These are phyloP conservation scores for Polydrusus cervinus DNA, from an alignment of 2,888 invertebrate species.

Conservation along the genomic window DNA sequence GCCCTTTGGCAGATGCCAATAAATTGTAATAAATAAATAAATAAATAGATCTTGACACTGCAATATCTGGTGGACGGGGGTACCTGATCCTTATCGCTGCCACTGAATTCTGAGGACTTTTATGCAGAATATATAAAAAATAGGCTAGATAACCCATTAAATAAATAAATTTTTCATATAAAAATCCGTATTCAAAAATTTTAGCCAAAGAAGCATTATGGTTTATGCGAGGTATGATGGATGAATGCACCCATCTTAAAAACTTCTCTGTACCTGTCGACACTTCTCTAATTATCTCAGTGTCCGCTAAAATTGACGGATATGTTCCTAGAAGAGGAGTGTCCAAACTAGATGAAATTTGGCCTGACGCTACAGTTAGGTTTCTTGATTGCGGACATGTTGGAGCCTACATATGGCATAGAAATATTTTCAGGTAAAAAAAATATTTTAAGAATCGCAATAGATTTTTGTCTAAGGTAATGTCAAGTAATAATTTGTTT, in stretches of 20 bases:
- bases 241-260: constrained; percentile 96
- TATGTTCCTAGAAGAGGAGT: constrained; percentile 93
- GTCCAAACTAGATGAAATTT: constrained; percentile 87
- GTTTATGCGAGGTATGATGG: constrained; percentile 99
- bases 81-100: too few relatives aligned
- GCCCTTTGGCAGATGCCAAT: too few relatives aligned
- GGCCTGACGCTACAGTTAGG: constrained; percentile 93
- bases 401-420: constrained; percentile 89
- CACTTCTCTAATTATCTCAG: constrained; percentile 91
- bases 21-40: too few relatives aligned
- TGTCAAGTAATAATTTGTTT: too few relatives aligned
- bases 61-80: too few relatives aligned
- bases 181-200: constrained; percentile 7
- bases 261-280: constrained; percentile 93
- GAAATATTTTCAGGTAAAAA: constrained; percentile 87
- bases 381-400: constrained; percentile 94
- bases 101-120: too few relatives aligned
- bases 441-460: neutral
- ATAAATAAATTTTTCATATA: neutral
- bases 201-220: constrained; percentile 83
- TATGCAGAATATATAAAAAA: too few relatives aligned
- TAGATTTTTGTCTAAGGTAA: too few relatives aligned
- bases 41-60: too few relatives aligned
- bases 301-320: constrained; percentile 91
- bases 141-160: too few relatives aligned